Conservation (phyloP, 2,113 vertebrate species). For the Nanorana parkeri region DNA sequence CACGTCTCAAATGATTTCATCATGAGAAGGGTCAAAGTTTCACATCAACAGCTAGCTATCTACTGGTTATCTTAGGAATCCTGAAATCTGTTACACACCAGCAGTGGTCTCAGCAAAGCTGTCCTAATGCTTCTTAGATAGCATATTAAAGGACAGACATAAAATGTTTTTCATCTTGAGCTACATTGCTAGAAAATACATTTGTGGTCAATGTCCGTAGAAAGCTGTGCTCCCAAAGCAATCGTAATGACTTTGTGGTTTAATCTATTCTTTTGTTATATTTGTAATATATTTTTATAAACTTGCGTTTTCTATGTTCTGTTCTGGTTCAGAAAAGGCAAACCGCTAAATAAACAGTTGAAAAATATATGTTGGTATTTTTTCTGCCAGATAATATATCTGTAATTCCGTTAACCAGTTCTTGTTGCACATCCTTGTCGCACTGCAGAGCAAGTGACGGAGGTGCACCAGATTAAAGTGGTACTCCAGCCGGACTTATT, state of each 20-base stretch:
- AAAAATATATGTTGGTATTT: too few relatives aligned
- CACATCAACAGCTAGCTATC: slow-evolving; percentile 27
- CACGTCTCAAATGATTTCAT: slow-evolving; percentile 49
- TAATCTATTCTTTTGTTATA: background rate
- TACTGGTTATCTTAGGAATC: slow-evolving; percentile 30
- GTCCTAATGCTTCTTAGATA: slow-evolving; percentile 38
- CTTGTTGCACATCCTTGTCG: too few relatives aligned
- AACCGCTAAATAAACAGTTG: too few relatives aligned
- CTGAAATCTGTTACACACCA: slow-evolving; percentile 42
- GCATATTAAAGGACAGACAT: slow-evolving; percentile 25
- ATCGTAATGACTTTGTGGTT: background rate
- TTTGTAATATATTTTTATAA: too few relatives aligned
- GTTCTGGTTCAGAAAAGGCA: too few relatives aligned
- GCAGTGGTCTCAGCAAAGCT: slow-evolving; percentile 34
- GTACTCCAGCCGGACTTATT: too few relatives aligned
- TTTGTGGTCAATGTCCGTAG: background rate
- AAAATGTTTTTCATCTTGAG: slow-evolving; percentile 38
- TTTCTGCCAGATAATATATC: too few relatives aligned
- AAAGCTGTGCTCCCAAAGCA: background rate
- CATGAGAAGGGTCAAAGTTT: slow-evolving; percentile 50
- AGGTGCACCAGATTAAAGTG: too few relatives aligned
- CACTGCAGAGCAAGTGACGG: too few relatives aligned
- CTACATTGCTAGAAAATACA: background rate
- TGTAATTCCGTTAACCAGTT: too few relatives aligned
- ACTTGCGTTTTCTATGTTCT: too few relatives aligned